Base-by-base conservation (phyloP, 2,113 vertebrate species). In the Otocyon megalotis region DNA sequence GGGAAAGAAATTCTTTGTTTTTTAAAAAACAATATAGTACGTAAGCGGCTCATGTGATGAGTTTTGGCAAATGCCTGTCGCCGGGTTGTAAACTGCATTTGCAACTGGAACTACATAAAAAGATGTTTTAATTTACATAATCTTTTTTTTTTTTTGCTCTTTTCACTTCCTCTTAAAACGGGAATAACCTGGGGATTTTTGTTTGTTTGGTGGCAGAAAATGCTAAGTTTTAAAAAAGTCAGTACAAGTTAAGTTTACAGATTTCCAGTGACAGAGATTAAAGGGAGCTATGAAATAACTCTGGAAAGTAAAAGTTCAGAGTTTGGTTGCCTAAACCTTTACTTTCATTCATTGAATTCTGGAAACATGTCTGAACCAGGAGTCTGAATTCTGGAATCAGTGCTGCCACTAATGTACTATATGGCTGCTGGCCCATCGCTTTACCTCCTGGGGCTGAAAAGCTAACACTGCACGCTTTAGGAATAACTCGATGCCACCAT, bases 161-260 rank as follows among this genome's bases (percentile, higher is more conserved):
- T 96, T 87, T 93, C 7, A 90, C 74, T 96, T 97, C 92, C 83
- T 95, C 62, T 89, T 94, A 88, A 63, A 86, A 69, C n/a, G 48
- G 67, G 72, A 87, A 69, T 58, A 79, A 74, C 63, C 32, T 50
- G 71, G 71, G 77, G 58, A 12, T 74, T 77, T 93, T 90, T 74
- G 72, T 26, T 63, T 93, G 17, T 67, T 94, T 80, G 77, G 20
- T 84, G 76, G 54, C 26, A 71, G 83, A 93, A 91, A 88, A 85
- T 48, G 48, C 48, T 81, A 83, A 54, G 4, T 79, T 96, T 93
- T 16, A 22, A 65, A 69, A 53, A 76, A 28, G 9, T 28, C 48
- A 69, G 20, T 37, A 48, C 53, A 88, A 63, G 54, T 76, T 48
- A 56, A 53, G 43, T 71, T 79, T 71, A 58, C 17, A 74, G 35